These are phyloP conservation scores for Drosophila navojoa DNA, from an alignment of 1,140 invertebrate species.

Conservation along the genomic window DNA sequence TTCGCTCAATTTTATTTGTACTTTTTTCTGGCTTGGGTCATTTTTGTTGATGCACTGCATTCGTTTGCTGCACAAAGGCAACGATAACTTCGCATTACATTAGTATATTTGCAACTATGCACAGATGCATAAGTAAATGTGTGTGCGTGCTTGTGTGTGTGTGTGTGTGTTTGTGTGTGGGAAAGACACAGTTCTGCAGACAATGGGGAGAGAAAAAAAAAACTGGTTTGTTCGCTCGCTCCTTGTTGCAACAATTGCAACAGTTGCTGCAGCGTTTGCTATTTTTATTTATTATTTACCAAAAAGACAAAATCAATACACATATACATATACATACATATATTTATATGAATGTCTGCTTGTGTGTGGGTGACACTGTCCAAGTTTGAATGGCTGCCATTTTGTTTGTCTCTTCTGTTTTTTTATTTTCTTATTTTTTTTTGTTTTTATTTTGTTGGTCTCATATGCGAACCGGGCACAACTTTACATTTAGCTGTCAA, in stretches of 20 bases:
- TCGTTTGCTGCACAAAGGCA: constrained; percentile 74
- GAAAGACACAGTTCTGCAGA: constrained; percentile 69
- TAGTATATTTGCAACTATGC: constrained; percentile 53
- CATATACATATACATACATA: constrained; percentile 65
- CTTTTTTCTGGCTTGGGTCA: constrained; percentile 54
- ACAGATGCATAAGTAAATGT: not conserved
- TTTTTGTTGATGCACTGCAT: constrained; percentile 74
- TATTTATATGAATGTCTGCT: constrained; percentile 38
- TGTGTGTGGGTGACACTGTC: constrained; percentile 28
- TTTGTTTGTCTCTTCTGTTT: constrained; percentile 18
- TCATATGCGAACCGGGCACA: constrained; percentile 43
- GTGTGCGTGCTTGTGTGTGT: constrained; percentile 44
- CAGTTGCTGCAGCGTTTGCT: constrained; percentile 54
- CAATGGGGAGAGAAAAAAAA: constrained; percentile 46
- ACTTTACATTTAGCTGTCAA: constrained; percentile 64
- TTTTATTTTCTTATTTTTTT: too few relatives aligned
- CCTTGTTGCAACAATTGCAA: constrained; percentile 72
- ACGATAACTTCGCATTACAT: constrained; percentile 80
- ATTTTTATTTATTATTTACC: constrained; percentile 76
- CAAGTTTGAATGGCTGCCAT: constrained; percentile 36
- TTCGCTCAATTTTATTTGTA: not conserved
- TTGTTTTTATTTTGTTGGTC: constrained; percentile 30
- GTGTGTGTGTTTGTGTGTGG: constrained; percentile 55
- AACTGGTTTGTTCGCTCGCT: constrained; percentile 66
- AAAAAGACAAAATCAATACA: constrained; percentile 73